Evolutionary conservation across 2,797 vertebrate species (phyloP), one percentile per base, ranked within the genome.

Genomic region (Oreortyx pictus): DNA sequence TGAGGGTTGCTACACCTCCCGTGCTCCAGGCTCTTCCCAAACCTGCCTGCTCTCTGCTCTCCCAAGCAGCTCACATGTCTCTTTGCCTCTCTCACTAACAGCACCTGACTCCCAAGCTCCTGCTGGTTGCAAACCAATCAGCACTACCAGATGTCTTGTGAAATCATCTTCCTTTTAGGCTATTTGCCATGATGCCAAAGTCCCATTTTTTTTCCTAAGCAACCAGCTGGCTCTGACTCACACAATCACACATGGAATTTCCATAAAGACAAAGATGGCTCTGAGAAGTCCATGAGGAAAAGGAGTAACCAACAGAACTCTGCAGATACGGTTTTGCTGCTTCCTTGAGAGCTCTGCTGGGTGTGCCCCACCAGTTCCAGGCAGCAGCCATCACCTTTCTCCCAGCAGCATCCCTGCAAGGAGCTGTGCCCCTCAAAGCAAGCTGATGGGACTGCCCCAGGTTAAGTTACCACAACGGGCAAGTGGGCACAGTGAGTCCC

Each of bases 91-190:
- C 77, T 61, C 68, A 74, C 49, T 68, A 84, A 79, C 81, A 80
- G 74, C 92, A 93, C 61, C 71, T 41, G 56, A 60, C 59, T 95
- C 85, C 52, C 85, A 65, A 31, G 75, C 37, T 88, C 67, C 5
- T 64, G 71, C 87, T 84, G 72, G 52, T 33, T 92, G 64, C 79
- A 83, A 84, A 46, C 56, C 80, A 66, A 39, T 70, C 92, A 96
- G 74, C n/a, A 62, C 49, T 80, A 85, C 91, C 89, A 93, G 77
- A 83, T 82, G 87, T 65, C 93, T 90, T 56, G 65, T 68, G 86
- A 93, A 91, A 95, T 92, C 74, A 86, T 86, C 91, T 94, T 91
- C 86, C 91, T 95, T 88, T 33, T 5, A 88, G 87, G 80, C 82
- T 86, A 50, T 77, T 86, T 95, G 88, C 83, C 91, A 75, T 37